These are phyloP conservation scores for Notodromas monacha DNA, from an alignment of 2,888 invertebrate species.

Conservation along the genomic window DNA sequence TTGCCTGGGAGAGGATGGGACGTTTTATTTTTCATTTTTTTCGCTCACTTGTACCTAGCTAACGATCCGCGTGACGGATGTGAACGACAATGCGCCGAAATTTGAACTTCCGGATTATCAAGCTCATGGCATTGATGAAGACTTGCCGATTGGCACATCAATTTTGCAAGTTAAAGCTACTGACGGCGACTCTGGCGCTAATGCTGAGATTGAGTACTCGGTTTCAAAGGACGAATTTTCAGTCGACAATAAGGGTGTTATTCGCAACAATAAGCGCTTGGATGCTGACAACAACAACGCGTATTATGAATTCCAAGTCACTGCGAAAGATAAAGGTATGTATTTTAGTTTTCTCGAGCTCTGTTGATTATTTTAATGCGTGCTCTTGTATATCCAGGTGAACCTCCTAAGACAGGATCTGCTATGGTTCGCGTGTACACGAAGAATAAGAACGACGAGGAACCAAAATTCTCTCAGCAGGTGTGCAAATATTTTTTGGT, in stretches of 20 bases:
- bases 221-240: slow-evolving; percentile 77
- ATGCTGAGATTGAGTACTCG: slow-evolving; percentile 71
- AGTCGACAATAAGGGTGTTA: slow-evolving; percentile 66
- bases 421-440: slow-evolving; percentile 81
- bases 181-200: slow-evolving; percentile 74
- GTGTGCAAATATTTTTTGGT: too few relatives aligned
- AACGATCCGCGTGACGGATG: slow-evolving; percentile 71
- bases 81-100: slow-evolving; percentile 88
- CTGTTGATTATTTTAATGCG: too few relatives aligned
- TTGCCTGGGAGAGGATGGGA: too few relatives aligned
- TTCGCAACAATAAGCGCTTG: slow-evolving; percentile 62
- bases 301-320: slow-evolving; percentile 73
- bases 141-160: slow-evolving; percentile 59
- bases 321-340: slow-evolving; percentile 58
- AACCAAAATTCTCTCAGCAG: slow-evolving; percentile 81
- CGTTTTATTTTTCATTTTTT: background rate
- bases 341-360: background rate
- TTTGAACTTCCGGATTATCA: slow-evolving; percentile 87
- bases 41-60: slow-evolving; percentile 28
- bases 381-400: slow-evolving; percentile 26
- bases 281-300: slow-evolving; percentile 89
- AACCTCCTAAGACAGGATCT: slow-evolving; percentile 60
- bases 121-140: slow-evolving; percentile 80
- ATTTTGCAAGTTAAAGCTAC: slow-evolving; percentile 80
- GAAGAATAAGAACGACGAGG: slow-evolving; percentile 92